A percentile compares a stretch with the other conserved stretches of the same genome.
phyloP scores from a whole-genome alignment of 2,797 vertebrate genomes.

The Channallabes apus region DNA sequence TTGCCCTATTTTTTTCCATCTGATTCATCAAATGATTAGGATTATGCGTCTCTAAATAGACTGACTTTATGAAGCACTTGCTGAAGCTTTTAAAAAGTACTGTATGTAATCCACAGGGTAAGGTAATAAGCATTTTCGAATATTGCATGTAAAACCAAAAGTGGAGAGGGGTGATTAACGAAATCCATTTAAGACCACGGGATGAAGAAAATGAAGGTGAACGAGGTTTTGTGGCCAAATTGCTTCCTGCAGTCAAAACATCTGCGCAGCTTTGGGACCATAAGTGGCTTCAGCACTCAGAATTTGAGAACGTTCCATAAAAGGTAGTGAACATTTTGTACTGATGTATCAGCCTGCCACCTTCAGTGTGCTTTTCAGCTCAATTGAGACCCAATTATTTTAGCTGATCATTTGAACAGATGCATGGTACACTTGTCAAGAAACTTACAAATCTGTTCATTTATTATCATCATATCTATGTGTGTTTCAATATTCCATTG shows the following conservation, averaged over 20 bases:
- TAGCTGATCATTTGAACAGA: slow-evolving; percentile 16
- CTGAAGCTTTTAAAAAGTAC: neutral
- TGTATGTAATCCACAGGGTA: neutral
- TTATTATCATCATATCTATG: neutral
- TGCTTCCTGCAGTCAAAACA: slow-evolving; percentile 33
- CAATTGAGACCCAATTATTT: slow-evolving; percentile 26
- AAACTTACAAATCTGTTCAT: slow-evolving; percentile 6
- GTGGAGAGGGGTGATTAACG: slow-evolving; percentile 33
- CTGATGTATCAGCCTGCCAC: neutral
- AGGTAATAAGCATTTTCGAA: slow-evolving; percentile 26
- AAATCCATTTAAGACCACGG: slow-evolving; percentile 45
- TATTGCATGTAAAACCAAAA: slow-evolving; percentile 16
- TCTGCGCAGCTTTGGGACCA: slow-evolving; percentile 22
- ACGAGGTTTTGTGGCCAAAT: slow-evolving; percentile 25
- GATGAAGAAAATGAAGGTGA: slow-evolving; percentile 27
- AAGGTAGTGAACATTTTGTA: slow-evolving; percentile 10
- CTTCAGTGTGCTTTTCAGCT: slow-evolving; percentile 7
- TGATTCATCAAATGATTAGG: slow-evolving; percentile 7
- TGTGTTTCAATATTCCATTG: neutral
- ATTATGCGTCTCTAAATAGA: slow-evolving; percentile 2
- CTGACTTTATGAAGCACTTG: slow-evolving; percentile 7
- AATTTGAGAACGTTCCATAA: slow-evolving; percentile 15
- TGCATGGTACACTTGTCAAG: slow-evolving; percentile 21
- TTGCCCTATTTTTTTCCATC: slow-evolving; percentile 4
- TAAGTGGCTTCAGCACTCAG: slow-evolving; percentile 25